Conservation (phyloP, 2,797 vertebrate genomes). For the Rhinogobio ventralis region DNA sequence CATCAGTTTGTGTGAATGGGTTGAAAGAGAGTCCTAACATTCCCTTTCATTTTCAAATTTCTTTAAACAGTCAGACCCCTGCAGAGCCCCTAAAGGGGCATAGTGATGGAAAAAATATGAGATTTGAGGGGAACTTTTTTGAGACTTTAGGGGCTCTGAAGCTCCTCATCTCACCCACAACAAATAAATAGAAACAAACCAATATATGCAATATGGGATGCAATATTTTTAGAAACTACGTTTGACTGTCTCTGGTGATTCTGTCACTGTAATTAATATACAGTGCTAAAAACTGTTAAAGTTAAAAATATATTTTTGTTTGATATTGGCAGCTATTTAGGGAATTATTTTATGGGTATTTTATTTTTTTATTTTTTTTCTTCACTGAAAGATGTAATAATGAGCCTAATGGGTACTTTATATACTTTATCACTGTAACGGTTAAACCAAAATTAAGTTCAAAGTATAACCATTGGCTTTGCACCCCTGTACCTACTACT, state of each 20-base stretch:
- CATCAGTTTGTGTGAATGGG: not conserved
- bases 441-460: too few relatives aligned
- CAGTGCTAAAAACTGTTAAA: not conserved
- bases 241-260: not conserved
- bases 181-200: constrained; percentile 40
- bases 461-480: too few relatives aligned
- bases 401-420: too few relatives aligned
- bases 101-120: not conserved
- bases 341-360: not conserved
- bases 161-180: not conserved
- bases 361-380: not conserved
- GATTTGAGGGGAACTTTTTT: not conserved
- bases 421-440: too few relatives aligned
- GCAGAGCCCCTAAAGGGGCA: not conserved
- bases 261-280: not conserved
- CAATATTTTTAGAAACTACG: not conserved
- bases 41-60: not conserved
- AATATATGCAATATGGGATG: constrained; percentile 63
- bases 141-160: not conserved
- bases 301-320: not conserved
- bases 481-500: too few relatives aligned
- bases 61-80: not conserved
- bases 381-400: not conserved
- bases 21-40: constrained; percentile 2
- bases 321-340: not conserved